phyloP scores from a whole-genome alignment of 2,888 invertebrate genomes.

The Machimus atricapillus region DNA sequence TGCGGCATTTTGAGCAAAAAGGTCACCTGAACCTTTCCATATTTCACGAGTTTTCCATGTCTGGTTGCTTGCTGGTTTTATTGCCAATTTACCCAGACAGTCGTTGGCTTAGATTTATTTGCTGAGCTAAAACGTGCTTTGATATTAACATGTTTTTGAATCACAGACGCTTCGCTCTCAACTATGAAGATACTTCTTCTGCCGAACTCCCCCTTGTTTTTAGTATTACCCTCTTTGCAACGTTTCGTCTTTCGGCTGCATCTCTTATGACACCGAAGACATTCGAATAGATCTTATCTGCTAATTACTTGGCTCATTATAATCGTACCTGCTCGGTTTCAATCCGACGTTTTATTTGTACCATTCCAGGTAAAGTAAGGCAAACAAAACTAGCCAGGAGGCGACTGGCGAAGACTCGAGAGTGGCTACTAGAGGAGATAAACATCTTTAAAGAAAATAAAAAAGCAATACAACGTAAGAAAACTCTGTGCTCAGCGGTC shows the following conservation, averaged over 20 bases:
- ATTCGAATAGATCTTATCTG: neutral
- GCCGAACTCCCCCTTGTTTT: neutral
- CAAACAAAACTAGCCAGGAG: neutral
- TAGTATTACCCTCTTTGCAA: neutral
- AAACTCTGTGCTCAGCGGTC: conserved; percentile 45
- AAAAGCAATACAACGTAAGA: conserved; percentile 43
- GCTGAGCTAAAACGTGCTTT: neutral
- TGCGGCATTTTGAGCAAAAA: neutral
- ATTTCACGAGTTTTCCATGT: neutral
- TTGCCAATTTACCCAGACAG: neutral
- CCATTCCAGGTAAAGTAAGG: conserved; percentile 16
- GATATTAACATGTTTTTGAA: neutral
- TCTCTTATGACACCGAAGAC: conserved; percentile 9
- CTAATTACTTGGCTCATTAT: conserved; percentile 25
- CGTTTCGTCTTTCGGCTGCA: conserved; percentile 62
- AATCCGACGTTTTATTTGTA: conserved; percentile 7
- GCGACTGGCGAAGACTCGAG: neutral
- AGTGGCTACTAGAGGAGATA: neutral
- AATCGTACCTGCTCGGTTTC: neutral
- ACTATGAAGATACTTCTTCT: neutral
- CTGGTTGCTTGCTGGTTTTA: neutral
- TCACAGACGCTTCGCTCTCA: neutral
- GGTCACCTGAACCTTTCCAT: neutral
- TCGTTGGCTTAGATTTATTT: conserved; percentile 8
- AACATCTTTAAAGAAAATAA: conserved; percentile 62